Evolutionary conservation across 2,797 vertebrate genomes (phyloP), one percentile per base, ranked within the genome.

Genomic region (Acanthornis magna): DNA sequence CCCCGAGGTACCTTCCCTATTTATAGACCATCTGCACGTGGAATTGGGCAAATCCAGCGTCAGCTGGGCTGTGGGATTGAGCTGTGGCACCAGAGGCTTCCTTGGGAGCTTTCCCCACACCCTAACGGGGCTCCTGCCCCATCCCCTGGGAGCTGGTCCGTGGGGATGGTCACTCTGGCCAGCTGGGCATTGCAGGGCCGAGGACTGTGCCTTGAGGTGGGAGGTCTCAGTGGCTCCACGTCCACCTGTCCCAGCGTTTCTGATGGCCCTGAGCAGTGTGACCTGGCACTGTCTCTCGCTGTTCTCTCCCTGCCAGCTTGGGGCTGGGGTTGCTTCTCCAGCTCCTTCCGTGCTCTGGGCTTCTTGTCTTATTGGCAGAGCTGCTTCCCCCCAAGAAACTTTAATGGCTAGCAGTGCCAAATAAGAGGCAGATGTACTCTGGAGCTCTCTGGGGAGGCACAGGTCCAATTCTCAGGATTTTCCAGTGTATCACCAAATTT

Each of bases 251-350:
- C 32, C 81, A 70, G 65, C 63, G 60, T 32, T 86, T 54, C 63
- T n/a, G 22, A 2, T 42, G 40, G n/a, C 58, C 32, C n/a, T 70
- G 54, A 74, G 38, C 48, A 71, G 36, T 11, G 27, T 19, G 43
- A 29, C 34, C 57, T 55, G 62, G 43, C 38, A 15, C 36, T 10
- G 2, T 26, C 53, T 74, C 43, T 36, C 0, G 0, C 53, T 2
- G 0, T 62, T 73, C 38, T 58, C 23, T 75, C n/a, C 32, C 21
- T 73, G 38, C 34, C 48, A 67, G 10, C 67, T 68, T 20, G 61
- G 63, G 42, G 50, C 25, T 72, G 85, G 77, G 17, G 29, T 79
- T 84, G 53, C 25, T 85, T 78, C 57, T 84, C 21, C 32, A 86
- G 55, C 65, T 72, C 29, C 22, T 47, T 55, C 3, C 5, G 4